These are phyloP conservation scores for Spheniscus humboldti DNA, from an alignment of 2,797 vertebrate genomes.

Conservation along the genomic window DNA sequence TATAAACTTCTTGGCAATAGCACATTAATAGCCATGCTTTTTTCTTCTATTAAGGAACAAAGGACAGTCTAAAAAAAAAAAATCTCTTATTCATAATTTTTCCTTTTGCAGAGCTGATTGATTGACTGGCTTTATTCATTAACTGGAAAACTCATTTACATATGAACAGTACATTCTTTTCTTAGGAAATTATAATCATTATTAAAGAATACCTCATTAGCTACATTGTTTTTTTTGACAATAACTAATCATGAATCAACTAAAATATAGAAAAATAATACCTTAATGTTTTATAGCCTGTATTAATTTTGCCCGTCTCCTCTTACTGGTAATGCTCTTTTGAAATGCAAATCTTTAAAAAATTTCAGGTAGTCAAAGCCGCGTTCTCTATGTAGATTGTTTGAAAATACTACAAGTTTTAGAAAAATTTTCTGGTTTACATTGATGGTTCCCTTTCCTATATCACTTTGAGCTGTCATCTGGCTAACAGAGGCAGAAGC, in stretches of 20 bases:
- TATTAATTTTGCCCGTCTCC: neutral
- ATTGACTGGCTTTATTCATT: conserved; percentile 38
- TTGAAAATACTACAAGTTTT: neutral
- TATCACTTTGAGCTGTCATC: neutral
- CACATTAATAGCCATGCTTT: neutral
- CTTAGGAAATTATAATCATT: conserved; percentile 23
- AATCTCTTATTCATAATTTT: neutral
- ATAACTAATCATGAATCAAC: conserved; percentile 22
- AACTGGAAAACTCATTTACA: neutral
- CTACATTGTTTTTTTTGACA: neutral
- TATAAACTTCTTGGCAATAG: neutral
- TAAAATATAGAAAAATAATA: conserved; percentile 22
- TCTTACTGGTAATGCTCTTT: neutral
- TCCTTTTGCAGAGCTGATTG: neutral
- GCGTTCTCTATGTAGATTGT: neutral
- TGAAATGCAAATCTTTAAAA: conserved; percentile 5
- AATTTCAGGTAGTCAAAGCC: neutral
- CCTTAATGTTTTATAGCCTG: neutral
- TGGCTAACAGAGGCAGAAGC: neutral
- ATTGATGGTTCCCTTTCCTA: neutral
- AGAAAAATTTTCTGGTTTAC: neutral
- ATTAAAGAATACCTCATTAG: conserved; percentile 50
- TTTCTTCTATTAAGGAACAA: neutral
- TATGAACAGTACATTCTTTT: conserved; percentile 21
- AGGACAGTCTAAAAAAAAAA: neutral